These are phyloP conservation scores for Odontothrips loti DNA, from an alignment of 2,888 invertebrate genomes.

Conservation along the genomic window DNA sequence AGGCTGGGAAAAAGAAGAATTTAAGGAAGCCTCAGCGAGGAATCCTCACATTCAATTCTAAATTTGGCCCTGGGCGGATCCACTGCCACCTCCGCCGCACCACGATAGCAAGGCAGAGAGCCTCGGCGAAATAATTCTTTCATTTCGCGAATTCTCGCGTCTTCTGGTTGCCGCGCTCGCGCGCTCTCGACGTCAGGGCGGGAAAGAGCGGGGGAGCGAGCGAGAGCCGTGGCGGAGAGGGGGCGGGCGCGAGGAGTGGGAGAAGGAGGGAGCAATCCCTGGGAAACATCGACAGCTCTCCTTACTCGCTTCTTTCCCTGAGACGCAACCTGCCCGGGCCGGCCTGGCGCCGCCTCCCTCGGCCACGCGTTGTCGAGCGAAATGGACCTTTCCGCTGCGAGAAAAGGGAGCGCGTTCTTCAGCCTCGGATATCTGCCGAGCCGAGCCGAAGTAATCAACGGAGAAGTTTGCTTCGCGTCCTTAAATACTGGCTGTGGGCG, in stretches of 20 bases:
- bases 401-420: too few species aligned
- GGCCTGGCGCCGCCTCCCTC: neutral
- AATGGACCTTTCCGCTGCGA: too few species aligned
- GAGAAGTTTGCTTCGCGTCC: too few species aligned
- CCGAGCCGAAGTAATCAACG: too few species aligned
- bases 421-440: too few species aligned
- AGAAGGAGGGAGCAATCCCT: neutral
- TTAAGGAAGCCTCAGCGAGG: neutral
- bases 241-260: neutral
- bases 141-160: neutral
- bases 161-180: neutral
- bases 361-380: too few species aligned
- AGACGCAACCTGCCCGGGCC: too few species aligned
- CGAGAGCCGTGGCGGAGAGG: neutral
- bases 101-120: neutral
- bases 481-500: too few species aligned
- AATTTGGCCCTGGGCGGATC: neutral
- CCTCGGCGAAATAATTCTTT: slow-evolving; percentile 9
- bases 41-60: slow-evolving; percentile 16
- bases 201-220: neutral
- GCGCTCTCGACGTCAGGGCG: neutral
- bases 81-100: neutral
- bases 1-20: neutral
- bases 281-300: neutral
- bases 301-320: neutral